phyloP scores from a whole-genome alignment of 2,797 vertebrate species.

The Lacerta bilineata region DNA sequence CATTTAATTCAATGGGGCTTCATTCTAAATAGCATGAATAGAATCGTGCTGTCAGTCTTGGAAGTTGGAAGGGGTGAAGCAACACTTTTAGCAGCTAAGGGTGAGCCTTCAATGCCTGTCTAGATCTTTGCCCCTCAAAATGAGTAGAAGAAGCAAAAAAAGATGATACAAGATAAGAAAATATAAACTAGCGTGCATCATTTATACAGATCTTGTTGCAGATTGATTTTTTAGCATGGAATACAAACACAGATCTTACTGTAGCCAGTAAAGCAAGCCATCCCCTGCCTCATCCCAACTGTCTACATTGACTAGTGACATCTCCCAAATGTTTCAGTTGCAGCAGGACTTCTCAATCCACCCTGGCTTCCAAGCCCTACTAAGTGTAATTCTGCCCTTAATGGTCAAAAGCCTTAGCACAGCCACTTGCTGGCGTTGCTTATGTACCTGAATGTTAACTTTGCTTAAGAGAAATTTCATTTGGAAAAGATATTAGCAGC shows the following conservation, averaged over 20 bases:
- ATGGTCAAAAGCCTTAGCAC: neutral
- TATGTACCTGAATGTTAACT: neutral
- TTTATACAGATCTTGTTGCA: neutral
- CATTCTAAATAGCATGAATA: too few relatives aligned
- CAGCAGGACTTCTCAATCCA: neutral
- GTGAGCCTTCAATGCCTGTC: too few relatives aligned
- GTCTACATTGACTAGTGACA: neutral
- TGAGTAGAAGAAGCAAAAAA: neutral
- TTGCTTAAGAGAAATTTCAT: conserved; percentile 21
- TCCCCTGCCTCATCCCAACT: neutral
- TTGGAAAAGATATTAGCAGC: conserved; percentile 50
- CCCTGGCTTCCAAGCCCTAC: neutral
- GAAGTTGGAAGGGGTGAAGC: too few relatives aligned
- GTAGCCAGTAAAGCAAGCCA: neutral
- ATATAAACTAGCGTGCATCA: neutral
- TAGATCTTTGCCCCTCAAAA: neutral
- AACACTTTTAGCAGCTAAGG: too few relatives aligned
- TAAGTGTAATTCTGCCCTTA: neutral
- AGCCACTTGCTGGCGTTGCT: neutral
- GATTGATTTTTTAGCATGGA: too few relatives aligned
- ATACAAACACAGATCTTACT: neutral
- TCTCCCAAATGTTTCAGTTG: too few relatives aligned
- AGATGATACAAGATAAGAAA: neutral
- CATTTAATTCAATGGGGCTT: too few relatives aligned
- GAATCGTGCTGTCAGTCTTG: too few relatives aligned